phyloP scores from a whole-genome alignment of 2,888 invertebrate species.

The Reticulitermes lucifugus region DNA sequence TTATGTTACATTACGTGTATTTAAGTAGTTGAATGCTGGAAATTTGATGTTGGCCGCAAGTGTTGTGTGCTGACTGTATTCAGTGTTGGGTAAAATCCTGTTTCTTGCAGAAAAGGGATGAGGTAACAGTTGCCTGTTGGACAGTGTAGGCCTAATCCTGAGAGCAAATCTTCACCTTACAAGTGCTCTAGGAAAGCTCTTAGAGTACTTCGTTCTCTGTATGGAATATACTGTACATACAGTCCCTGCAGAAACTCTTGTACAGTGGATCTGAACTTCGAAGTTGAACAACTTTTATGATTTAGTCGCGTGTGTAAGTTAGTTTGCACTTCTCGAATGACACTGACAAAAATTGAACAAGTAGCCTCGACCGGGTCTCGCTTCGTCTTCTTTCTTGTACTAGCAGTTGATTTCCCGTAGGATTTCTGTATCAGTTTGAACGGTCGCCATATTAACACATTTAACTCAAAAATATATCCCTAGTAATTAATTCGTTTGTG shows the following conservation, averaged over 20 bases:
- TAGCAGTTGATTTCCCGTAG: no score
- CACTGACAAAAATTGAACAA: no score
- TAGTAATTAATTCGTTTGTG: no score
- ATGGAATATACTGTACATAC: slow-evolving; percentile 1
- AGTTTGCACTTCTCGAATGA: no score
- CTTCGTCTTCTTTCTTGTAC: no score
- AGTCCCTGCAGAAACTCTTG: neutral
- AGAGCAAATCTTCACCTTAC: slow-evolving; percentile 30
- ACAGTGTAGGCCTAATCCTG: slow-evolving; percentile 1
- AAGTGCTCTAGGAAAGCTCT: slow-evolving; percentile 25
- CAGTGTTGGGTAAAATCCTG: neutral
- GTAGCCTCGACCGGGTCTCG: no score
- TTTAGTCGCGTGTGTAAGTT: no score
- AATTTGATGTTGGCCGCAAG: slow-evolving; percentile 6
- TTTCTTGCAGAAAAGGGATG: slow-evolving; percentile 4
- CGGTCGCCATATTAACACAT: no score
- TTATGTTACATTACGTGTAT: neutral
- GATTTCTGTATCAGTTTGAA: no score
- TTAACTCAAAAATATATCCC: no score
- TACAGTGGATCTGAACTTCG: no score
- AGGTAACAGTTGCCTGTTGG: slow-evolving; percentile 22
- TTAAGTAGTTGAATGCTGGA: neutral
- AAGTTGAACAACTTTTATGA: no score
- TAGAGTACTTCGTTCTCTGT: slow-evolving; percentile 21
- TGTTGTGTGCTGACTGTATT: neutral